Evolutionary conservation across 2,888 invertebrate genomes (phyloP).

Genomic region (Troglohyphantes excavatus): DNA sequence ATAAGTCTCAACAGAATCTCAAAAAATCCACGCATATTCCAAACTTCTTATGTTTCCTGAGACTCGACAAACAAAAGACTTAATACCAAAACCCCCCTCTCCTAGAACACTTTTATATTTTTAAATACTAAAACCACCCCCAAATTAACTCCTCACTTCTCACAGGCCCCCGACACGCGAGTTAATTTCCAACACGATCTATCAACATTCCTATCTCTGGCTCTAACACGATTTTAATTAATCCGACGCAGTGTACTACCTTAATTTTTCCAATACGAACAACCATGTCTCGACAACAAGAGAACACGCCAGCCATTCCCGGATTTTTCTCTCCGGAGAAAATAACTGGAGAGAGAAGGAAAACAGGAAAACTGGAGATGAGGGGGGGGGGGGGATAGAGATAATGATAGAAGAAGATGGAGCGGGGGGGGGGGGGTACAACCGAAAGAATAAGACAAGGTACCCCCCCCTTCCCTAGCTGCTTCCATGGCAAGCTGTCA

Average conservation of each 20-base stretch:
- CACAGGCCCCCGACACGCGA: not conserved
- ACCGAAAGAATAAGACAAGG: not conserved
- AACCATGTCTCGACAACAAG: conserved; percentile 72
- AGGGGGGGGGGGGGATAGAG: not conserved
- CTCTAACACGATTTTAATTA: conserved; percentile 77
- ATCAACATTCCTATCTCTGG: conserved; percentile 75
- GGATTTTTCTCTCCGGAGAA: conserved; percentile 68
- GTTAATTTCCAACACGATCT: conserved; percentile 70
- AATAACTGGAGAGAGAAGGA: conserved; percentile 62
- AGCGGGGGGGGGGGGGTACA: conserved; percentile 17
- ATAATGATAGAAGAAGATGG: conserved; percentile 50
- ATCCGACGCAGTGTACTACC: conserved; percentile 73
- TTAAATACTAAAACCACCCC: not conserved
- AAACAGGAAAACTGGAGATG: conserved; percentile 6
- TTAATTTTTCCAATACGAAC: conserved; percentile 77
- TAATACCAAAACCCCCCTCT: not conserved
- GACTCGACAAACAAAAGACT: not conserved
- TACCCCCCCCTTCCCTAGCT: conserved; percentile 17
- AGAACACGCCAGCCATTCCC: conserved; percentile 63
- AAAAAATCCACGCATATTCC: too few species aligned
- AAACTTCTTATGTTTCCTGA: too few species aligned
- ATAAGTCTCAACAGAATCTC: too few species aligned
- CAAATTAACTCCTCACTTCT: conserved; percentile 1
- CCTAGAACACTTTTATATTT: not conserved
- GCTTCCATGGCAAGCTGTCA: conserved; percentile 69